Evolutionary conservation across 2,113 vertebrate genomes (phyloP), one percentile per base, ranked within the genome.

Genomic region (Myodes glareolus): DNA sequence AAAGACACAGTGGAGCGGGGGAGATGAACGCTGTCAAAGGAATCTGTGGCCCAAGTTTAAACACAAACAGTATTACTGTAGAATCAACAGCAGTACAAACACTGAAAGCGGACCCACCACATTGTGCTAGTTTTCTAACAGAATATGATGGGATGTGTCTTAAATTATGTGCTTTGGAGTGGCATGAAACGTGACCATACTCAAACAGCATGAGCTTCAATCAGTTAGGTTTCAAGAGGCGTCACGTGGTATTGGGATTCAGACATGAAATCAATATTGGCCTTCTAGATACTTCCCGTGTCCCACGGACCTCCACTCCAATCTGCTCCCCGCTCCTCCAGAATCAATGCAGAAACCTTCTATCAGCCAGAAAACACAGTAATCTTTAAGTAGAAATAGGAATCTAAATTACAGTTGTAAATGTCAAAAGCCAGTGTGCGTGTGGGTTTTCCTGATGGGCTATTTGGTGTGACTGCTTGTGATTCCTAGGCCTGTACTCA

Each of bases 201-300:
- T 98, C 84, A 95, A 98, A 97, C 93, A 88, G 93, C 86, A 98
- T 94, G 80, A 96, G 98, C 98, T 98, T 96, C 97, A 98, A 98
- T 98, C 98, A 98, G 98, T 98, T 98, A 98, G 97, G 95, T 98
- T 98, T 98, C 93, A 75, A 95, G 95, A 97, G 92, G 63, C 97
- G 92, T 98, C 98, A 98, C 88, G 92, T 97, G 98, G 94, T 97
- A 98, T 98, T 98, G 98, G 95, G 90, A 98, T 58, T 98, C 98
- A 97, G 98, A 98, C 98, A 92, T 96, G 95, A 98, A 98, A 98
- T 99, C 98, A 97, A 98, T 99, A 97, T 47, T 81, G 97, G 97
- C 95, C 97, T 98, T 97, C 97, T 63, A 98, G 98, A 97, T 94
- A 97, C 90, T 98, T 90, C 90, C 97, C 88, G 78, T 88, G 95